Conservation (phyloP, 2,888 invertebrate genomes). For the Ophraella communa region DNA sequence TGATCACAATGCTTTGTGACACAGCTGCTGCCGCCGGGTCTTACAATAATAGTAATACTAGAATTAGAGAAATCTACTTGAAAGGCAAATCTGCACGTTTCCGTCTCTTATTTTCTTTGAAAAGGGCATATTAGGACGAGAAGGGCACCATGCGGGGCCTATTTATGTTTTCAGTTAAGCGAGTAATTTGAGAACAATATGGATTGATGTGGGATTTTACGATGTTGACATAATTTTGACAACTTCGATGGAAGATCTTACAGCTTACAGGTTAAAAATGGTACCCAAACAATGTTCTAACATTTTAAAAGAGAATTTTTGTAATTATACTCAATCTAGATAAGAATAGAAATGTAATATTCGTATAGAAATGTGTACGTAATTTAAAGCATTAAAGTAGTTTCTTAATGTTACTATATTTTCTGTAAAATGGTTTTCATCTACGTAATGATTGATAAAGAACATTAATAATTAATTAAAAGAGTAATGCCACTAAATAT, state of each 20-base stretch:
- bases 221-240: slow-evolving; percentile 29
- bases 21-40: slow-evolving; percentile 28
- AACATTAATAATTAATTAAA: no score
- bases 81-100: slow-evolving; percentile 38
- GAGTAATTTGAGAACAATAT: slow-evolving; percentile 36
- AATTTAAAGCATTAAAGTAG: no score
- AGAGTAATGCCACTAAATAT: no score
- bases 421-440: no score
- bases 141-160: slow-evolving; percentile 28
- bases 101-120: slow-evolving; percentile 26
- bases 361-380: no score
- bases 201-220: slow-evolving; percentile 26
- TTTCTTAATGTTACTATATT: no score
- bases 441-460: no score
- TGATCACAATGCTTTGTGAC: slow-evolving; percentile 15
- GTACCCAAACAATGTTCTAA: no score
- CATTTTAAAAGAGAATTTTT: no score
- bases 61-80: slow-evolving; percentile 37
- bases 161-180: slow-evolving; percentile 32
- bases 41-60: slow-evolving; percentile 33
- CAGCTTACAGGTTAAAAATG: not conserved
- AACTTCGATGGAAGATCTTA: not conserved
- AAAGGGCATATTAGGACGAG: slow-evolving; percentile 23
- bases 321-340: no score
- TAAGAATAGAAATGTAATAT: no score